Conservation (phyloP, 1,140 invertebrate species). For the Drosophila elegans region DNA sequence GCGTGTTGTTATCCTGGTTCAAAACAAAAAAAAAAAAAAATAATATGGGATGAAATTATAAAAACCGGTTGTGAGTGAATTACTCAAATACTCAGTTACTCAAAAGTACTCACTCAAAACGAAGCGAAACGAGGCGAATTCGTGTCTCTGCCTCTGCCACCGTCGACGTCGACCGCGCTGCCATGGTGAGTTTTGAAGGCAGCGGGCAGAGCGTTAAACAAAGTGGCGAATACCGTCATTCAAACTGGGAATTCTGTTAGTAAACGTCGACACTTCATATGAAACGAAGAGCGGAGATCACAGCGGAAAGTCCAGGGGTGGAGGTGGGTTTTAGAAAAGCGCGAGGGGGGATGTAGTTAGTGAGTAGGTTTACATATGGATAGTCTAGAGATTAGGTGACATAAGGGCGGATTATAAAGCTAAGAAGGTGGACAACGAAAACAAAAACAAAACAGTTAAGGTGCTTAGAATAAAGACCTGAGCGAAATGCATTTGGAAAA, state of each 20-base stretch:
- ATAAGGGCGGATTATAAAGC: neutral
- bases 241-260: conserved; percentile 11
- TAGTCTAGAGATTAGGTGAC: neutral
- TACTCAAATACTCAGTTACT: conserved; percentile 1
- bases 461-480: neutral
- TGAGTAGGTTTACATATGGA: no score
- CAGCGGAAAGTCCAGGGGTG: conserved; percentile 7
- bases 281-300: conserved; percentile 15
- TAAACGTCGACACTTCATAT: conserved; percentile 13
- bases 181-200: conserved; percentile 61
- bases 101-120: conserved; percentile 19
- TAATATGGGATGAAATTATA: neutral
- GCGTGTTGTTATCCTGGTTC: conserved; percentile 18
- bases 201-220: neutral
- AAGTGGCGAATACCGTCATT: conserved; percentile 15
- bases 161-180: conserved; percentile 52
- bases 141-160: conserved; percentile 20
- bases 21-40: conserved; percentile 1
- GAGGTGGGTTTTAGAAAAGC: neutral
- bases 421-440: neutral
- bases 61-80: conserved; percentile 3
- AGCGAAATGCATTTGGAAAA: neutral
- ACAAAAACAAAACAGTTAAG: neutral
- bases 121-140: conserved; percentile 24
- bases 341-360: neutral